Evolutionary conservation across 1,140 invertebrate species (phyloP).

Genomic region (Dreissena rostriformis): DNA sequence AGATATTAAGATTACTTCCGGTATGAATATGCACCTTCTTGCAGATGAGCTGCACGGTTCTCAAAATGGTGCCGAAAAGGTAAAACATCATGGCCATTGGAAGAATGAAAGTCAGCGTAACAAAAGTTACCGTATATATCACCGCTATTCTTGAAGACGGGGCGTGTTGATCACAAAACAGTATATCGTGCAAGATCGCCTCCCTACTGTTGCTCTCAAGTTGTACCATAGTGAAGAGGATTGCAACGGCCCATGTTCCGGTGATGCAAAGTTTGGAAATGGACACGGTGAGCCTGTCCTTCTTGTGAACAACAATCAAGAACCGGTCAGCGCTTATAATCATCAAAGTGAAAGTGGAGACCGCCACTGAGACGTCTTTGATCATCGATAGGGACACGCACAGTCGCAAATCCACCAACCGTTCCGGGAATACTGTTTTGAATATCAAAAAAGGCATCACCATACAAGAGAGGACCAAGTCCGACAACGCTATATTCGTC

Average conservation of each 20-base stretch:
- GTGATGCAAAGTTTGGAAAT: constrained; percentile 15
- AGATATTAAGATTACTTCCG: constrained; percentile 35
- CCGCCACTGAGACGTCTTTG: constrained; percentile 26
- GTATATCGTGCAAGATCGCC: not conserved
- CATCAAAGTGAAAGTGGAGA: constrained; percentile 32
- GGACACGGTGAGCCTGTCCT: constrained; percentile 27
- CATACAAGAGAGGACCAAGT: constrained; percentile 13
- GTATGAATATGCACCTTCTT: constrained; percentile 43
- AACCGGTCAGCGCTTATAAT: constrained; percentile 49
- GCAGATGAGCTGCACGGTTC: constrained; percentile 36
- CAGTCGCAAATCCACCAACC: not conserved
- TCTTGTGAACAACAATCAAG: constrained; percentile 38
- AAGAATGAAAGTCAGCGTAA: constrained; percentile 21
- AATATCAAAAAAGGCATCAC: constrained; percentile 31
- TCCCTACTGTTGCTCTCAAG: constrained; percentile 1
- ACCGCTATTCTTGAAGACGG: not conserved
- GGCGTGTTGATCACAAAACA: not conserved
- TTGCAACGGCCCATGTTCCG: constrained; percentile 22
- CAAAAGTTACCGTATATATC: constrained; percentile 15
- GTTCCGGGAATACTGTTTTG: not conserved
- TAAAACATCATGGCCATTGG: constrained; percentile 44
- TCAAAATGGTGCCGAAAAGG: constrained; percentile 35
- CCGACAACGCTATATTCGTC: constrained; percentile 44
- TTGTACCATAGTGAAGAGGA: constrained; percentile 7
- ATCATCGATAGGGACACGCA: constrained; percentile 33